Evolutionary conservation across 2,113 vertebrate genomes (phyloP).

Genomic region (Saguinus midas): DNA sequence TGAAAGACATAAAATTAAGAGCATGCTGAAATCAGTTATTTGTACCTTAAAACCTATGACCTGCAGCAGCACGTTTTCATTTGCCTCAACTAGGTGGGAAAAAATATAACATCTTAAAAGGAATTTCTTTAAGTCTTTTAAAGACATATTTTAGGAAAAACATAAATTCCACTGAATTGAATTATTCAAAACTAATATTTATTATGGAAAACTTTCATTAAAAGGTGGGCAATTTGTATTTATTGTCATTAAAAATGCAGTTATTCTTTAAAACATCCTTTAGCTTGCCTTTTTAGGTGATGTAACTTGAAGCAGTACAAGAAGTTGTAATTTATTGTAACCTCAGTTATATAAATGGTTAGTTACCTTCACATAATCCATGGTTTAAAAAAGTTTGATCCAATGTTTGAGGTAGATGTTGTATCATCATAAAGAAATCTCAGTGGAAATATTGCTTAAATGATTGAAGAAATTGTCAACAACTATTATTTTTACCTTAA

Average conservation of each 20-base stretch:
- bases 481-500: background rate
- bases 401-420: background rate
- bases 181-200: slow-evolving; percentile 12
- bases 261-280: background rate
- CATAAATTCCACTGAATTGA: background rate
- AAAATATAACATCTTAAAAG: background rate
- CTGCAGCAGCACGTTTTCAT: background rate
- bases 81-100: background rate
- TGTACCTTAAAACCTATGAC: background rate
- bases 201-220: background rate
- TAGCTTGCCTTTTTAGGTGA: background rate
- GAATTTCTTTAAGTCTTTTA: background rate
- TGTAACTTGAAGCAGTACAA: background rate
- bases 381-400: background rate
- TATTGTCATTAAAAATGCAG: background rate
- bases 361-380: background rate
- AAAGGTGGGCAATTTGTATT: background rate
- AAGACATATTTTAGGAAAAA: background rate
- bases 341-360: background rate
- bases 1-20: slow-evolving; percentile 29
- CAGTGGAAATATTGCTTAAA: background rate
- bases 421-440: background rate
- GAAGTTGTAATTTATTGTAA: background rate
- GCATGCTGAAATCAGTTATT: background rate
- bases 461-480: background rate